A percentile compares a stretch with the other conserved stretches of the same genome.
phyloP scores from a whole-genome alignment of 2,888 invertebrate genomes.

The Hofmannophila pseudospretella region DNA sequence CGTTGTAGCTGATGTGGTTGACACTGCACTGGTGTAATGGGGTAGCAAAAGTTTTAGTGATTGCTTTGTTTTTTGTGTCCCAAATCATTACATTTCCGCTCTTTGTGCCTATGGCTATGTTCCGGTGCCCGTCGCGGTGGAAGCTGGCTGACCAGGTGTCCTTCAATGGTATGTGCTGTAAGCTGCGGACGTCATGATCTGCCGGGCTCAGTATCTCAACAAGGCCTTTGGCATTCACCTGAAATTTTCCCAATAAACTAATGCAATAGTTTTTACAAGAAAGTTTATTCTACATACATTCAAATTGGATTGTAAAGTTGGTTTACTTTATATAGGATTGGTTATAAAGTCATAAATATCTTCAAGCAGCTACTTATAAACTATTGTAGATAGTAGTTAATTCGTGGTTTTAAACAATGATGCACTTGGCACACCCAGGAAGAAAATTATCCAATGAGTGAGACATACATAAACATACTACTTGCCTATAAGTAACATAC shows the following conservation, averaged over 20 bases:
- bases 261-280: neutral
- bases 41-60: constrained; percentile 64
- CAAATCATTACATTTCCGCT: constrained; percentile 69
- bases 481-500: neutral
- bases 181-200: constrained; percentile 59
- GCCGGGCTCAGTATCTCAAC: constrained; percentile 63
- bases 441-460: neutral
- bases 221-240: constrained; percentile 66
- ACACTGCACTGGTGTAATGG: constrained; percentile 56
- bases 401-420: constrained; percentile 18
- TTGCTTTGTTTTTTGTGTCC: constrained; percentile 67
- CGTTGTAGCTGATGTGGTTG: constrained; percentile 63
- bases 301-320: too few species aligned
- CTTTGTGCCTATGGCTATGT: constrained; percentile 64
- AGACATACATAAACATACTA: neutral
- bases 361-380: too few species aligned
- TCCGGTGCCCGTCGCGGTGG: constrained; percentile 65
- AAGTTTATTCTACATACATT: too few species aligned
- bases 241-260: constrained; percentile 21
- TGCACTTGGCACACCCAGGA: constrained; percentile 17
- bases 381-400: too few species aligned
- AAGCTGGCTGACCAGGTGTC: constrained; percentile 70
- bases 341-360: too few species aligned
- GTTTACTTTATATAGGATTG: too few species aligned
- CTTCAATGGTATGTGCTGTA: constrained; percentile 65